A percentile compares a stretch with the other conserved stretches of the same genome.
These are phyloP conservation scores for Bombus sylvicola DNA, from an alignment of 1,140 invertebrate genomes.

Conservation along the genomic window DNA sequence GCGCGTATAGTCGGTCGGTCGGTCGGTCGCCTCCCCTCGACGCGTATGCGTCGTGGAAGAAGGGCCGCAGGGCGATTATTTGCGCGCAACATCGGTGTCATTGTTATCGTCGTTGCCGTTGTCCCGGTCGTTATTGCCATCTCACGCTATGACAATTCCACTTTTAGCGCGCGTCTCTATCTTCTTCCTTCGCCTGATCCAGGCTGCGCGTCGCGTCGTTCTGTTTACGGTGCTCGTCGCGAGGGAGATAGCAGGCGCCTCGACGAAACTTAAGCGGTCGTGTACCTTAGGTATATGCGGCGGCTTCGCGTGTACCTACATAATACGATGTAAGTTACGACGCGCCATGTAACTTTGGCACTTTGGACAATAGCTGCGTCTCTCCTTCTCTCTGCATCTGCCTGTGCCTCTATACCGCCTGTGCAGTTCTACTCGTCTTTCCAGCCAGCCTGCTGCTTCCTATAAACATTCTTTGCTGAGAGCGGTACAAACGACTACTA, in stretches of 20 bases:
- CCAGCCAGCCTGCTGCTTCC: constrained; percentile 15
- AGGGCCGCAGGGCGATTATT: constrained; percentile 49
- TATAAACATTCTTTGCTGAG: constrained; percentile 27
- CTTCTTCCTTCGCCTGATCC: constrained; percentile 48
- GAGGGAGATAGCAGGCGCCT: constrained; percentile 67
- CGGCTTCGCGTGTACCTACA: constrained; percentile 67
- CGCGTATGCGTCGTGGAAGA: constrained; percentile 14
- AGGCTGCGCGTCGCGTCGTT: constrained; percentile 43
- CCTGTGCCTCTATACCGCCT: background rate
- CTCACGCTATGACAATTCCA: constrained; percentile 71
- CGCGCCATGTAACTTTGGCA: constrained; percentile 73
- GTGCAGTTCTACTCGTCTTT: background rate
- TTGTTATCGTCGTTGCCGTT: constrained; percentile 35
- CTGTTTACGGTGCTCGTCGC: constrained; percentile 68
- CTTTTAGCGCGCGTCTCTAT: constrained; percentile 62
- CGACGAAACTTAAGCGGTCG: constrained; percentile 72
- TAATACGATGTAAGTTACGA: constrained; percentile 72
- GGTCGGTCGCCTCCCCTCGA: constrained; percentile 7
- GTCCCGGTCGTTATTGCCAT: constrained; percentile 61
- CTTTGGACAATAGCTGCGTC: constrained; percentile 73
- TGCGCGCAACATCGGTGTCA: constrained; percentile 36
- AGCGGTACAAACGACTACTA: constrained; percentile 56
- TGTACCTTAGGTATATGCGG: constrained; percentile 67
- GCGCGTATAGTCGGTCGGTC: background rate
- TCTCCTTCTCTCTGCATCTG: constrained; percentile 15